Evolutionary conservation across 1,140 invertebrate species (phyloP).

Genomic region (Leptonema lineaticorne): DNA sequence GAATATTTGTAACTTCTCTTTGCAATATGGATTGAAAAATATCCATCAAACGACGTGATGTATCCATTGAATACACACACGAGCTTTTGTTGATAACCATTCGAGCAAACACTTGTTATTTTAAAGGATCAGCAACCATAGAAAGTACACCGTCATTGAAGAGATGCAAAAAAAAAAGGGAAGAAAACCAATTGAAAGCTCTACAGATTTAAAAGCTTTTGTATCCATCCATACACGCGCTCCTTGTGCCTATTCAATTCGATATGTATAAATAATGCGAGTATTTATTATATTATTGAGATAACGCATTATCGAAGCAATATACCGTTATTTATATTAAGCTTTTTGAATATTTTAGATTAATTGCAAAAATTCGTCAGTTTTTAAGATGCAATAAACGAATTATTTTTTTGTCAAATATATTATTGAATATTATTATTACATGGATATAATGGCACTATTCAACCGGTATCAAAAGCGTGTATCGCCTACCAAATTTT

Average conservation of each 20-base stretch:
- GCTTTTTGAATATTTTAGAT: background rate
- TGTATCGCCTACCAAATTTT: constrained; percentile 12
- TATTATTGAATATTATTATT: constrained; percentile 5
- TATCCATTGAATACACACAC: constrained; percentile 22
- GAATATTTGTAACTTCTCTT: background rate
- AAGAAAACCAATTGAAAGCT: constrained; percentile 35
- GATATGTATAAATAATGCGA: constrained; percentile 10
- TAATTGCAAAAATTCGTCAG: background rate
- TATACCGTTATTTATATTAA: no score
- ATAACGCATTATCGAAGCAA: no score
- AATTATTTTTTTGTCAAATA: constrained; percentile 11
- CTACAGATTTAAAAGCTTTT: constrained; percentile 28
- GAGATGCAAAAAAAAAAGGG: no score
- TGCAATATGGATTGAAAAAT: constrained; percentile 29
- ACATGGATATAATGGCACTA: constrained; percentile 11
- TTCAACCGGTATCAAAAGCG: constrained; percentile 18
- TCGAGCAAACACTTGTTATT: constrained; percentile 39
- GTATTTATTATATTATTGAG: no score
- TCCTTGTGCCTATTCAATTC: constrained; percentile 30
- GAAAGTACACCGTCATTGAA: constrained; percentile 24
- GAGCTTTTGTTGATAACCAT: constrained; percentile 34
- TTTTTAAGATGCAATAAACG: constrained; percentile 10
- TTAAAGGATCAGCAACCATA: constrained; percentile 35
- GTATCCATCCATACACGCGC: constrained; percentile 27
- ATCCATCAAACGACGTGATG: constrained; percentile 30